Percentiles rank a stretch among this genome's conserved stretches.
Evolutionary conservation across 2,888 invertebrate species (phyloP).

Genomic region (Rhagophthalmus giganteus): DNA sequence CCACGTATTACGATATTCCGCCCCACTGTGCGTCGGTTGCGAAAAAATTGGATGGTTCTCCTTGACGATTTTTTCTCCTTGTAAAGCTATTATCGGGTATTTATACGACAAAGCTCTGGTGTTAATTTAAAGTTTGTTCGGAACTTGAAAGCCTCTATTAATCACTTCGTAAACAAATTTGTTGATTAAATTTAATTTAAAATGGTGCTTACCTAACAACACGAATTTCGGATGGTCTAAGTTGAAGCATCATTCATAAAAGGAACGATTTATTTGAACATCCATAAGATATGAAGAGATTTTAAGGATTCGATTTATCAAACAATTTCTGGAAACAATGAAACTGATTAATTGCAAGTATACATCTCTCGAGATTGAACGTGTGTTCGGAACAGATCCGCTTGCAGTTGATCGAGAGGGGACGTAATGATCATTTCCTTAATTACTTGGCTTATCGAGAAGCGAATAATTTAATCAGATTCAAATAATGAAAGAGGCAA

Average conservation of each 20-base stretch:
- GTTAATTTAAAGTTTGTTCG: conserved; percentile 17
- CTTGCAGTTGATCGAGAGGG: conserved; percentile 32
- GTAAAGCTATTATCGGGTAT: too few species aligned
- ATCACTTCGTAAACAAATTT: conserved; percentile 27
- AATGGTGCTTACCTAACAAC: conserved; percentile 9
- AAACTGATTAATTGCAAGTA: conserved; percentile 41
- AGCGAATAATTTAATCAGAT: conserved; percentile 47
- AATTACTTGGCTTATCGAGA: conserved; percentile 47
- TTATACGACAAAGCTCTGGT: background rate
- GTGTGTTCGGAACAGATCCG: conserved; percentile 38
- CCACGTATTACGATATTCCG: too few species aligned
- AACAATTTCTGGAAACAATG: conserved; percentile 32
- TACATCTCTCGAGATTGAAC: conserved; percentile 34
- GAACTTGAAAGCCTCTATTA: conserved; percentile 19
- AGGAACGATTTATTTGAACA: conserved; percentile 9
- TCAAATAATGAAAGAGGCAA: conserved; percentile 37
- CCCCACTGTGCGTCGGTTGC: too few species aligned
- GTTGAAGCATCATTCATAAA: conserved; percentile 19
- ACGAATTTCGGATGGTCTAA: conserved; percentile 12
- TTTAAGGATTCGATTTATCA: conserved; percentile 21
- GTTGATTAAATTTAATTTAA: conserved; percentile 28
- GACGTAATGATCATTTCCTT: conserved; percentile 46
- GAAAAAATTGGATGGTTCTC: too few species aligned
- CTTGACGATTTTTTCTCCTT: too few species aligned
- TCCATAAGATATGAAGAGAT: conserved; percentile 8